Percentiles rank a stretch among this genome's conserved stretches.
These are phyloP conservation scores for Oryzias curvinotus DNA, from an alignment of 2,113 vertebrate species.

Conservation along the genomic window DNA sequence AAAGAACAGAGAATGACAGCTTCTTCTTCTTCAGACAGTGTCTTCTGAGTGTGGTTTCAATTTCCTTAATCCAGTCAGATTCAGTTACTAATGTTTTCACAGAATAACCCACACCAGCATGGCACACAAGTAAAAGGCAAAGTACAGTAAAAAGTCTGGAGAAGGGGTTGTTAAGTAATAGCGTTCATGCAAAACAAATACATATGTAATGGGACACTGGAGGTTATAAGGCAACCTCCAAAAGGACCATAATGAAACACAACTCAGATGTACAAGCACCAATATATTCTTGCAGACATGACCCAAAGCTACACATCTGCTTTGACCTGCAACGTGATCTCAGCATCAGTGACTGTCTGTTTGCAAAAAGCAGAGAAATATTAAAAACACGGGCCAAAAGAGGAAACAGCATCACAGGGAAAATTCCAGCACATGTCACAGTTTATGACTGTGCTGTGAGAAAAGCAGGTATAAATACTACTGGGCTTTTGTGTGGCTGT, in stretches of 20 bases:
- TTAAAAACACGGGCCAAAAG: slow-evolving; percentile 31
- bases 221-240: slow-evolving; percentile 35
- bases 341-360: slow-evolving; percentile 31
- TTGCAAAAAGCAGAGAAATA: slow-evolving; percentile 27
- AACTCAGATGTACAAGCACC: slow-evolving; percentile 40
- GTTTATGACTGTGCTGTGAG: slow-evolving; percentile 67
- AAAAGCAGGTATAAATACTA: slow-evolving; percentile 71
- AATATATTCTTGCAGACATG: slow-evolving; percentile 19
- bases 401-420: slow-evolving; percentile 15
- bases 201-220: slow-evolving; percentile 41
- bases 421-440: slow-evolving; percentile 45
- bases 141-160: slow-evolving; percentile 63
- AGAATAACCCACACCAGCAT: slow-evolving; percentile 22
- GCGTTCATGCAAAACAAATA: slow-evolving; percentile 31
- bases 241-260: slow-evolving; percentile 37
- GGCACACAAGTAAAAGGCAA: slow-evolving; percentile 37
- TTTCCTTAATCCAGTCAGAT: slow-evolving; percentile 54
- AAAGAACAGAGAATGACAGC: slow-evolving; percentile 54
- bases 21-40: slow-evolving; percentile 33
- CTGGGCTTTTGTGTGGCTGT: slow-evolving; percentile 75
- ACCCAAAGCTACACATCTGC: slow-evolving; percentile 41
- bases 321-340: slow-evolving; percentile 42
- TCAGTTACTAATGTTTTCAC: slow-evolving; percentile 43
- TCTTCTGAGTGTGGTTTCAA: slow-evolving; percentile 51
- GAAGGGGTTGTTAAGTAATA: slow-evolving; percentile 51